Base-by-base conservation (phyloP, 2,797 vertebrate genomes). In the Brachyrhaphis roseni region DNA sequence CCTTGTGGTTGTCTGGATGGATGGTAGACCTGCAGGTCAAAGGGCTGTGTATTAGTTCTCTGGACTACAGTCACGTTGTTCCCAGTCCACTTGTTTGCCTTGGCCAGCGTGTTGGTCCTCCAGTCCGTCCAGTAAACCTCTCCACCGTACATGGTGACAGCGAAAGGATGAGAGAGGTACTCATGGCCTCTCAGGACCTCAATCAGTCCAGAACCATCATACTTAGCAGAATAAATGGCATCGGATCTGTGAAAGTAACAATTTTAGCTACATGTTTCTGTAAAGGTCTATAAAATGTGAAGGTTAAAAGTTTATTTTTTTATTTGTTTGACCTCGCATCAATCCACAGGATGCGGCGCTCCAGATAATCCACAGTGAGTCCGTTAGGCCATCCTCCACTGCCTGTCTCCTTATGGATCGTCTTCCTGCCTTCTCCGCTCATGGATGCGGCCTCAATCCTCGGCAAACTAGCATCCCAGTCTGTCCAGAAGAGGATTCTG, bases 81-180 rank as follows among this genome's bases (percentile, higher is more conserved):
- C 31, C 98, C 98, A 0, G 97, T 98, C 98, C 98, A 99, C 88
- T 99, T 99, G 89, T 97, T 99, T 78, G 98, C 98, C 93, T 98
- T 99, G 78, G 98, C 97, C 79, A 99, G 93, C 0, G 98, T 99
- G 80, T 99, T 99, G 75, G 98, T 99, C 86, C 98, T 95, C 98
- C 98, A 99, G 76, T 99, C 98, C 0, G 98, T 99, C 98, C 98
- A 99, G 87, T 98, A 99, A 4, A 99, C 98, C 82, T 99, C 97
- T 77, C 98, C 98, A 4, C 98, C 98, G 4, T 97, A 99, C 80
- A 99, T 94, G 76, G 98, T 98, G 82, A 99, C 97, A 8, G 98
- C 98, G 45, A 99, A 99, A 0, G 98, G 98, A 80, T 99, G 98
- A 0, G 98, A 99, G 85, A 99, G 96, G 77, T 98, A 98, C 71